Conservation (phyloP, 2,888 invertebrate species). For the Drosophila mettleri region DNA sequence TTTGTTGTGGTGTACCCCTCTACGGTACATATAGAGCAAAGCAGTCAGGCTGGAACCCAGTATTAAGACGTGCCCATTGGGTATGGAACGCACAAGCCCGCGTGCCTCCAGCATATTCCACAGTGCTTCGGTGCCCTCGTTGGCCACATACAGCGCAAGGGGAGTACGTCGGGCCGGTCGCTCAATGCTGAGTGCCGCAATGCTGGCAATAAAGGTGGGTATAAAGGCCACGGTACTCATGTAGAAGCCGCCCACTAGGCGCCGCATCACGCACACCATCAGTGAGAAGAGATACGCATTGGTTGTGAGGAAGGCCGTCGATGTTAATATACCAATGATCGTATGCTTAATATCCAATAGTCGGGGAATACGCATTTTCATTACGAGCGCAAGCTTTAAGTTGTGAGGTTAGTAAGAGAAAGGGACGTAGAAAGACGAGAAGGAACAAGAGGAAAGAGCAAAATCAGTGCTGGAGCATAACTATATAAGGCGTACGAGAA, state of each 20-base stretch:
- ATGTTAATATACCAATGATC: constrained; percentile 88
- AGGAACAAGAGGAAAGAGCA: neutral
- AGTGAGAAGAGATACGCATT: constrained; percentile 90
- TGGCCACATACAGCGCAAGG: constrained; percentile 92
- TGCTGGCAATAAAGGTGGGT: constrained; percentile 90
- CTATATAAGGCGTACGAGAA: neutral
- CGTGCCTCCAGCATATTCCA: constrained; percentile 89
- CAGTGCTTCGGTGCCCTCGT: constrained; percentile 91
- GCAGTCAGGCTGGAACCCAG: constrained; percentile 87
- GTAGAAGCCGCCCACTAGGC: constrained; percentile 88
- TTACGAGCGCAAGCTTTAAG: constrained; percentile 88
- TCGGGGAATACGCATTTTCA: constrained; percentile 88
- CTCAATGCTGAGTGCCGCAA: constrained; percentile 90
- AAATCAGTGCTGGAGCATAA: neutral
- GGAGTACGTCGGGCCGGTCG: constrained; percentile 89
- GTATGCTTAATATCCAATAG: constrained; percentile 87
- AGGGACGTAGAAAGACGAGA: neutral
- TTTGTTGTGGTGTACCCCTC: constrained; percentile 85
- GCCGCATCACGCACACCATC: constrained; percentile 89
- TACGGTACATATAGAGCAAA: constrained; percentile 87
- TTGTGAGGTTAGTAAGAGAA: neutral
- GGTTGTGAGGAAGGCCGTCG: constrained; percentile 90
- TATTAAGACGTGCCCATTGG: constrained; percentile 88
- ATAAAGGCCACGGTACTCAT: constrained; percentile 89
- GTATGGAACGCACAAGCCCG: constrained; percentile 87